Conservation (phyloP, 1,140 invertebrate genomes). For the Tetraneura akinire region DNA sequence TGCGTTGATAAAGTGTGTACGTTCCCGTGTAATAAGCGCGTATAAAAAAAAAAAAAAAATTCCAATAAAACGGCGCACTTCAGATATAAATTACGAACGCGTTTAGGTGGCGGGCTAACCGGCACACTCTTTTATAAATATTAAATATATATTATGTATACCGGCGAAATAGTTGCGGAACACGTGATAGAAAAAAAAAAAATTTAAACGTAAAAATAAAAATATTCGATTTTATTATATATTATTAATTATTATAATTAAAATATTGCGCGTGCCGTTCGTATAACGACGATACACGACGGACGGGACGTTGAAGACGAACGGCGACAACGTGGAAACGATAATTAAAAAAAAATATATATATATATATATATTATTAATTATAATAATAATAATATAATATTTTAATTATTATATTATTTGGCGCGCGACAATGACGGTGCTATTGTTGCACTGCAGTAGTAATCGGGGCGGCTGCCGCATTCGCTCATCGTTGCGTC, state of each 20-base stretch:
- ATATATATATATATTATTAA: neutral
- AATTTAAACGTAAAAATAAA: neutral
- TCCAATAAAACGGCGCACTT: slow-evolving; percentile 16
- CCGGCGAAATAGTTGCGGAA: no score
- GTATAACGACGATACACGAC: neutral
- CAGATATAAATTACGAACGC: neutral
- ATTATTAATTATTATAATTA: neutral
- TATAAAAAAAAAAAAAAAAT: neutral
- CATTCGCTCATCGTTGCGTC: neutral
- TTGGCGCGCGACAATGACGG: neutral
- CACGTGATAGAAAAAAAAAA: neutral
- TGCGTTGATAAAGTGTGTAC: slow-evolving; percentile 12
- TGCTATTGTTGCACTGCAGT: neutral
- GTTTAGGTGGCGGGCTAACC: no score
- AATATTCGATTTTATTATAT: neutral
- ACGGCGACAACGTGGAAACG: slow-evolving; percentile 27
- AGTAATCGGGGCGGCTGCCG: slow-evolving; percentile 2
- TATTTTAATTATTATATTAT: slow-evolving; percentile 13
- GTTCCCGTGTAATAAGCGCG: neutral
- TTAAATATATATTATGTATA: neutral
- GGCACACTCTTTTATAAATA: neutral
- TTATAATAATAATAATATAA: neutral
- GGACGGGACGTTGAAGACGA: slow-evolving; percentile 12
- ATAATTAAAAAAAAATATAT: neutral
- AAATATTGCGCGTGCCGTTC: neutral